Conservation (phyloP, 1,140 invertebrate genomes). For the Bombus fervidus region DNA sequence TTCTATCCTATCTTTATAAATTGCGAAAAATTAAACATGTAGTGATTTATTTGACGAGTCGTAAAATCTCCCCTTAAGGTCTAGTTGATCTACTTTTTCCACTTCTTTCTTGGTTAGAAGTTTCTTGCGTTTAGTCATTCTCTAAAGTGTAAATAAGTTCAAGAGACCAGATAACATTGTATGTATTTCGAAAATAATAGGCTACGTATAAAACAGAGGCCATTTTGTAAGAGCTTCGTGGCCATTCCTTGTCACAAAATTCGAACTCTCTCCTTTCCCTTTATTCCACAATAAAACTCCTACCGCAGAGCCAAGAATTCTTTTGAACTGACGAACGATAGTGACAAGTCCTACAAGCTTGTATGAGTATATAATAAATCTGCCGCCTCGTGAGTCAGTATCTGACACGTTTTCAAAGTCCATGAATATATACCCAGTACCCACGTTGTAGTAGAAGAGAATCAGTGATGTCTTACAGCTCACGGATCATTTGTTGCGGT, state of each 20-base stretch:
- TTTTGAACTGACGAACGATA: conserved; percentile 21
- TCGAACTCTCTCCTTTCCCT: not conserved
- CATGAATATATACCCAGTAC: not conserved
- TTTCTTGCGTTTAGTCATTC: not conserved
- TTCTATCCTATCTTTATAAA: too few relatives aligned
- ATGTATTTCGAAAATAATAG: not conserved
- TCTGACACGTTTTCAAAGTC: not conserved
- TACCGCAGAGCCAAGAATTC: not conserved
- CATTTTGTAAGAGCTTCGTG: not conserved
- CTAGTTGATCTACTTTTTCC: not conserved
- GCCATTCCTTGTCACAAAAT: not conserved
- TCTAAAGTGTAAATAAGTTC: not conserved
- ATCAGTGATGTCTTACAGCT: not conserved
- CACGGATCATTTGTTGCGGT: not conserved
- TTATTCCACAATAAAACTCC: not conserved
- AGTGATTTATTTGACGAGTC: not conserved
- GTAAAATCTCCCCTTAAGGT: not conserved
- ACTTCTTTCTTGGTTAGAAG: not conserved
- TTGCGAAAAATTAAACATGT: too few relatives aligned
- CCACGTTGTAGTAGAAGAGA: not conserved
- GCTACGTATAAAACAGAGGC: too few relatives aligned
- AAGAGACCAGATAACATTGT: not conserved
- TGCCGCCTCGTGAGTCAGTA: not conserved
- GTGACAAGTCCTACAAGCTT: not conserved
- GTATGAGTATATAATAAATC: not conserved